Percentiles rank a stretch among this genome's conserved stretches.
Evolutionary conservation across 2,888 invertebrate species (phyloP).

Genomic region (Spicauda simplicius): DNA sequence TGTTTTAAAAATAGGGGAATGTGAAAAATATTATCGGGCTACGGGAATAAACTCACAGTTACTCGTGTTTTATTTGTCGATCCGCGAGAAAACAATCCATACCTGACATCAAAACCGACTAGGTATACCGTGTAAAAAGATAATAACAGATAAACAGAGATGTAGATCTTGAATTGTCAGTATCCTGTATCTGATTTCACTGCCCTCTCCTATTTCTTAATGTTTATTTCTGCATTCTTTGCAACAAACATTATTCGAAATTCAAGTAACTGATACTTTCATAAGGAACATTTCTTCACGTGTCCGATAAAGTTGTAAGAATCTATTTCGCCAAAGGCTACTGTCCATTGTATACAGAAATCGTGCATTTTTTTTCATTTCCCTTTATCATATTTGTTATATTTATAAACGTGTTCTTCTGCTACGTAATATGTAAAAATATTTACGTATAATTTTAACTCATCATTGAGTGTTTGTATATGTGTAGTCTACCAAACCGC

Average conservation of each 20-base stretch:
- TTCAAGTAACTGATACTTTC: slow-evolving; percentile 2
- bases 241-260: neutral
- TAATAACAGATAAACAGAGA: slow-evolving; percentile 32
- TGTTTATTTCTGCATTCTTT: slow-evolving; percentile 22
- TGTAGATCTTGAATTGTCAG: slow-evolving; percentile 32
- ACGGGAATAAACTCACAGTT: slow-evolving; percentile 26
- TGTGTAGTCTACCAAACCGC: no score
- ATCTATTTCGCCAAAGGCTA: neutral
- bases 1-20: slow-evolving; percentile 33
- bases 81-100: slow-evolving; percentile 33
- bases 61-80: slow-evolving; percentile 32
- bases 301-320: neutral
- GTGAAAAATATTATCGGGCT: slow-evolving; percentile 29
- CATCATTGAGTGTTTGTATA: no score
- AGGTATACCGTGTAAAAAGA: slow-evolving; percentile 29
- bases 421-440: no score
- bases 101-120: slow-evolving; percentile 29
- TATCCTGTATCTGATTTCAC: slow-evolving; percentile 30
- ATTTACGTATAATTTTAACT: no score
- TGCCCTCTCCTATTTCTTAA: slow-evolving; percentile 19
- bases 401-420: no score
- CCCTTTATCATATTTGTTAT: no score
- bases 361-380: no score
- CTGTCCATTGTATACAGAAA: no score
- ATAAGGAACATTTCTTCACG: neutral